Percentiles rank a stretch among this genome's conserved stretches.
Conservation (phyloP, 2,113 vertebrate genomes). For the Oreamnos americanus region DNA sequence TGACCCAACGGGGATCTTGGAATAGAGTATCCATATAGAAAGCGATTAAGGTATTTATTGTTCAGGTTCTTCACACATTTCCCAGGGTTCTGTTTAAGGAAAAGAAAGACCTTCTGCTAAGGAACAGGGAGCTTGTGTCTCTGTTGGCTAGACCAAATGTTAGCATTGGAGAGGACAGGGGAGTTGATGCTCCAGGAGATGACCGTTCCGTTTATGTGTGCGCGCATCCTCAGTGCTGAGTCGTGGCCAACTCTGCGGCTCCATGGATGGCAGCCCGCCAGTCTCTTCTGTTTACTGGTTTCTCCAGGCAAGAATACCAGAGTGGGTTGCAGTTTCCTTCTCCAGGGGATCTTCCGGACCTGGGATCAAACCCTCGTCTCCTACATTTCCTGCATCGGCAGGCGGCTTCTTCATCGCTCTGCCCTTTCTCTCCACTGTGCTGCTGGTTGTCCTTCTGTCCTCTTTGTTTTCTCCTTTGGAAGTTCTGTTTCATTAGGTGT, state of each 20-base stretch:
- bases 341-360: not conserved
- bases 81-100: not conserved
- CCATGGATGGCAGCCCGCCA: not conserved
- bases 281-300: not conserved
- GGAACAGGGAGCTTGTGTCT: not conserved
- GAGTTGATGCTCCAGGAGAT: not conserved
- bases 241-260: not conserved
- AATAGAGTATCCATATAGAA: not conserved
- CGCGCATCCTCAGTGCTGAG: not conserved
- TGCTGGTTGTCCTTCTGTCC: not conserved
- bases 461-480: not conserved
- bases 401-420: not conserved
- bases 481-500: not conserved
- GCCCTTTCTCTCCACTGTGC: not conserved
- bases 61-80: not conserved
- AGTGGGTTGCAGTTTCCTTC: not conserved
- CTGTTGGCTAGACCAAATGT: not conserved
- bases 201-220: not conserved
- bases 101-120: not conserved
- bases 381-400: not conserved
- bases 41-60: not conserved
- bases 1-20: not conserved
- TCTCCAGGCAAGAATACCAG: not conserved
- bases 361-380: not conserved
- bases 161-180: not conserved